These are phyloP conservation scores for Labia minor DNA, from an alignment of 2,888 invertebrate species.

Conservation along the genomic window DNA sequence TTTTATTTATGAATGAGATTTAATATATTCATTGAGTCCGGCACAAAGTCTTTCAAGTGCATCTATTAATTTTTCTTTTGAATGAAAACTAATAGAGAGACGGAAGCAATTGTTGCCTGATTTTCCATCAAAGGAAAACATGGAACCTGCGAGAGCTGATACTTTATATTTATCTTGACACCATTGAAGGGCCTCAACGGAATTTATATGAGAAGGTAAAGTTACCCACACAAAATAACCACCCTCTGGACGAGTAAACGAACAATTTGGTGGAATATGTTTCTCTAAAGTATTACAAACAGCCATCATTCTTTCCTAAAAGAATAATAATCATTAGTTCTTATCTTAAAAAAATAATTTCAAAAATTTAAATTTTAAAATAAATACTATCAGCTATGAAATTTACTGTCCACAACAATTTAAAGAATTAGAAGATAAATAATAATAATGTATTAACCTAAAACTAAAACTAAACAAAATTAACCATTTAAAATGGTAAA, in stretches of 20 bases:
- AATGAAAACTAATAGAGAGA: slow-evolving; percentile 43
- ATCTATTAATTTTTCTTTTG: slow-evolving; percentile 33
- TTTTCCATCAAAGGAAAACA: slow-evolving; percentile 36
- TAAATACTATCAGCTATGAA: not conserved
- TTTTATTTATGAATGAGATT: too few species aligned
- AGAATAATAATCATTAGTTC: not conserved
- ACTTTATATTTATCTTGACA: slow-evolving; percentile 38
- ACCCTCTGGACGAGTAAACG: slow-evolving; percentile 39
- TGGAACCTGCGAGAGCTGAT: slow-evolving; percentile 37
- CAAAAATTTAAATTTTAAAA: not conserved
- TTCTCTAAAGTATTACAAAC: slow-evolving; percentile 36
- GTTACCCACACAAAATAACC: slow-evolving; percentile 53
- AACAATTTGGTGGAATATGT: slow-evolving; percentile 38
- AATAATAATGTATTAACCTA: too few species aligned
- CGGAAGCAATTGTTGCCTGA: slow-evolving; percentile 37
- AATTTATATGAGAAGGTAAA: slow-evolving; percentile 37
- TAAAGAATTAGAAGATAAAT: too few species aligned
- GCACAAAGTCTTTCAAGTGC: slow-evolving; percentile 36
- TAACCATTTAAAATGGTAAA: too few species aligned
- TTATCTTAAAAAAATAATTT: not conserved
- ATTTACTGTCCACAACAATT: too few species aligned
- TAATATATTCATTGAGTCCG: slow-evolving; percentile 22
- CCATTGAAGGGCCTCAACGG: slow-evolving; percentile 36
- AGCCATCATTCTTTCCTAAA: slow-evolving; percentile 38
- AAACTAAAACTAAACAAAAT: too few species aligned